Evolutionary conservation across 2,888 invertebrate species (phyloP).

Genomic region (Scrobipalpa costella): DNA sequence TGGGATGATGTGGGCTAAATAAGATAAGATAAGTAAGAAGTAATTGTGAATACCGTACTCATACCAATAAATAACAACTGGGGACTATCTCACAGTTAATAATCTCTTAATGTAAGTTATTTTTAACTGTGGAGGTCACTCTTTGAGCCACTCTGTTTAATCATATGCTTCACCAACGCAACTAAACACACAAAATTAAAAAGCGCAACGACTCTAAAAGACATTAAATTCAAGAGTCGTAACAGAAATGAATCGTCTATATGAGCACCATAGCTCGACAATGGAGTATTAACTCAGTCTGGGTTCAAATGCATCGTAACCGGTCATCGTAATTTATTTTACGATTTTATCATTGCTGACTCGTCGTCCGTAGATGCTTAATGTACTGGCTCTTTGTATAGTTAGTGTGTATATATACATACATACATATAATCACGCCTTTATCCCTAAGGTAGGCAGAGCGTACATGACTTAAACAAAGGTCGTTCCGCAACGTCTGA

Average conservation of each 20-base stretch:
- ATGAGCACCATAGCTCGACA: slow-evolving; percentile 9
- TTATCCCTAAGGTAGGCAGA: no score
- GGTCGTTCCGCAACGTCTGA: no score
- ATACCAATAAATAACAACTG: no score
- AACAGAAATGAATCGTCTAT: slow-evolving; percentile 11
- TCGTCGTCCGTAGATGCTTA: background rate
- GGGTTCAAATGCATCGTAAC: slow-evolving; percentile 12
- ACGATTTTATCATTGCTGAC: slow-evolving; percentile 16
- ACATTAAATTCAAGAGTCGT: slow-evolving; percentile 9
- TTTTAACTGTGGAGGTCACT: no score
- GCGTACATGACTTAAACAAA: no score
- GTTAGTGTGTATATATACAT: background rate
- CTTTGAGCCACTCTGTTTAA: no score
- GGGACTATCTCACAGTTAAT: no score
- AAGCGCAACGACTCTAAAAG: background rate
- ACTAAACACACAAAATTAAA: background rate
- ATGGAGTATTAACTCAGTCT: slow-evolving; percentile 5
- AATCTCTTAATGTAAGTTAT: no score
- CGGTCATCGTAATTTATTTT: slow-evolving; percentile 25
- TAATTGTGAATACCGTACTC: no score
- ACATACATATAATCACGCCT: no score
- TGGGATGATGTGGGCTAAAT: no score
- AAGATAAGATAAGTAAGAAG: no score
- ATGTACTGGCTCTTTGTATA: background rate
- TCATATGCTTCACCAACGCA: background rate